Base-by-base conservation (phyloP, 1,140 invertebrate genomes). In the Aphaenogaster floridana region DNA sequence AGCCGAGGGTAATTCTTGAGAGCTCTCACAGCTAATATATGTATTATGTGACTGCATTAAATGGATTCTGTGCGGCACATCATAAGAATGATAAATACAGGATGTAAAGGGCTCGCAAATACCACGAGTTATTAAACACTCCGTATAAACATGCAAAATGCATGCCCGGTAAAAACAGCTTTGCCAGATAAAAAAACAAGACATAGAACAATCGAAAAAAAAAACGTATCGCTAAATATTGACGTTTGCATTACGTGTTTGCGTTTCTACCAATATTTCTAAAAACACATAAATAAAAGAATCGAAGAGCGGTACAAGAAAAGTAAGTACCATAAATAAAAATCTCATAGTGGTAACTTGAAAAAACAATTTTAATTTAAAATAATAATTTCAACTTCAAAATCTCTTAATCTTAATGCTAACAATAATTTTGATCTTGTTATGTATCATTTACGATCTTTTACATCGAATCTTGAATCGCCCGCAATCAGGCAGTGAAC, bases 21-120 rank as follows among this genome's bases (percentile, higher is more conserved):
- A 61, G 80, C 80, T 61, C 57, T 39, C n/a, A 36, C 48, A 13
- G 54, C 69, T 84, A 83, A 83, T 83, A 84, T 84, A 84, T 74
- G 80, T 76, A 84, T 84, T 50, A 84, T 76, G 69, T 61, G 80
- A 74, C 80, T 84, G 69, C 69, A 76, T 76, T 76, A 84, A 81
- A 84, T 50, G 69, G 59, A 61, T 76, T 76, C 21, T 54, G 36
- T 11, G 69, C 39, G 80, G 7, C 57, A 45, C 54, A 84, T 84
- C 59, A 84, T 61, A 76, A 76, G 45, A 61, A 84, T 76, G 69
- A 74, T 76, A 84, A 84, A 84, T 84, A 61, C 57, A 48, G n/a
- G 21, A 61, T 54, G 68, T 28, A 83, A 57, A 42, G n/a, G 36
- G 34, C 50, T 54, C 50, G 21, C 36, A 54, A 39, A 81, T 57